phyloP scores from a whole-genome alignment of 2,113 vertebrate species.

The Lontra canadensis region DNA sequence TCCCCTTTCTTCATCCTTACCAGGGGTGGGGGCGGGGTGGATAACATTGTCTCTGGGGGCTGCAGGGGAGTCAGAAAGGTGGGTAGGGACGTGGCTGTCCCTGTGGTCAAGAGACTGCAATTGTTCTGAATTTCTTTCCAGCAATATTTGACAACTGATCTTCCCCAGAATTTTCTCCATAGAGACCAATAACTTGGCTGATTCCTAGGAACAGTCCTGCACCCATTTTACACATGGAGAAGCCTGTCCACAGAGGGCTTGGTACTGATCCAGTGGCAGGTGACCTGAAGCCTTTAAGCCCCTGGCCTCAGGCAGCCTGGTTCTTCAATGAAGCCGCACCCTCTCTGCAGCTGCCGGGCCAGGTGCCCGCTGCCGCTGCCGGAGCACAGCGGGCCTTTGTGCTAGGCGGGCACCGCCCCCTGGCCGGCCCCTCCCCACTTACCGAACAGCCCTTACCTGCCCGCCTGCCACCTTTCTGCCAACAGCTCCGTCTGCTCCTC shows the following conservation, averaged over 20 bases:
- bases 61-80: neutral
- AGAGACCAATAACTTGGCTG: neutral
- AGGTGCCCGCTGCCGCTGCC: neutral
- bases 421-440: slow-evolving; percentile 47
- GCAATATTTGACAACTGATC: neutral
- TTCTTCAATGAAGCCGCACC: neutral
- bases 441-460: neutral
- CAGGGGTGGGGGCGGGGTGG: too few relatives aligned
- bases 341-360: neutral
- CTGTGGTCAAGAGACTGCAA: neutral
- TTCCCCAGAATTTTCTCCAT: neutral
- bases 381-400: slow-evolving; percentile 54
- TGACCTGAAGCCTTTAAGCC: neutral
- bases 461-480: neutral
- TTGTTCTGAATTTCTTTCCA: neutral
- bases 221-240: neutral
- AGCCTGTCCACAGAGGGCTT: neutral
- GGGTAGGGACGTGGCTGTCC: neutral
- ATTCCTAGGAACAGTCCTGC: neutral
- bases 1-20: neutral
- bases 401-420: slow-evolving; percentile 56
- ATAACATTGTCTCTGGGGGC: neutral
- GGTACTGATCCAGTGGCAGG: neutral
- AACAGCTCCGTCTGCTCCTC: neutral
- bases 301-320: neutral